These are phyloP conservation scores for Pterocles orientalis DNA, from an alignment of 2,113 vertebrate genomes.

Conservation along the genomic window DNA sequence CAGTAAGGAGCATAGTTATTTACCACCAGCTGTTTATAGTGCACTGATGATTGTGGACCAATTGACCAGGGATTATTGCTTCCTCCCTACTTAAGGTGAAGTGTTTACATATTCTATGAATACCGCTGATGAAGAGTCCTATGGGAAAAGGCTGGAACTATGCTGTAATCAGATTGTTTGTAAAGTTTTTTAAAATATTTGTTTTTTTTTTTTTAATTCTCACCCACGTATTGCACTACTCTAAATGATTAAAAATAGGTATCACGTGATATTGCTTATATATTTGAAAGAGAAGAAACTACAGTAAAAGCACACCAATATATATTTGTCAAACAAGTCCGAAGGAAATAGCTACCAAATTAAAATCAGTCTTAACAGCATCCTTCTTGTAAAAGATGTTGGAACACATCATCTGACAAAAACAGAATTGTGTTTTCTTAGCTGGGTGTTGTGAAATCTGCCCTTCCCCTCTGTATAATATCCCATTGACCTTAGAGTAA, in stretches of 20 bases:
- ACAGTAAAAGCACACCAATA: not conserved
- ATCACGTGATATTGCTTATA: not conserved
- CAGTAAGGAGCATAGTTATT: constrained; percentile 19
- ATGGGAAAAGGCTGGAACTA: not conserved
- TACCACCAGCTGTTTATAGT: constrained; percentile 60
- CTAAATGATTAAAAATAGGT: not conserved
- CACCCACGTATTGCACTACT: not conserved
- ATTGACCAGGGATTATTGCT: constrained; percentile 48
- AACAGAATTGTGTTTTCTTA: not conserved
- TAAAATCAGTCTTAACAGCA: not conserved
- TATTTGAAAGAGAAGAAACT: not conserved
- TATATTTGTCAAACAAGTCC: not conserved
- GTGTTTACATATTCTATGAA: constrained; percentile 46
- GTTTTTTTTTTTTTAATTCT: not conserved
- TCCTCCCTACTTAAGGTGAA: constrained; percentile 47
- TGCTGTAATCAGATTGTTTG: not conserved
- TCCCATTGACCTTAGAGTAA: not conserved
- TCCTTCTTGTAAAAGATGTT: not conserved
- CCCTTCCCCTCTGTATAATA: not conserved
- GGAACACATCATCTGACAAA: not conserved
- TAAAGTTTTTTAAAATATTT: not conserved
- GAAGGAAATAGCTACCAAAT: not conserved
- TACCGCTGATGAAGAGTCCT: constrained; percentile 14
- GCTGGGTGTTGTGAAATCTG: not conserved
- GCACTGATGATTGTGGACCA: constrained; percentile 35